These are phyloP conservation scores for Anhinga rufa DNA, from an alignment of 2,113 vertebrate genomes.

Conservation along the genomic window DNA sequence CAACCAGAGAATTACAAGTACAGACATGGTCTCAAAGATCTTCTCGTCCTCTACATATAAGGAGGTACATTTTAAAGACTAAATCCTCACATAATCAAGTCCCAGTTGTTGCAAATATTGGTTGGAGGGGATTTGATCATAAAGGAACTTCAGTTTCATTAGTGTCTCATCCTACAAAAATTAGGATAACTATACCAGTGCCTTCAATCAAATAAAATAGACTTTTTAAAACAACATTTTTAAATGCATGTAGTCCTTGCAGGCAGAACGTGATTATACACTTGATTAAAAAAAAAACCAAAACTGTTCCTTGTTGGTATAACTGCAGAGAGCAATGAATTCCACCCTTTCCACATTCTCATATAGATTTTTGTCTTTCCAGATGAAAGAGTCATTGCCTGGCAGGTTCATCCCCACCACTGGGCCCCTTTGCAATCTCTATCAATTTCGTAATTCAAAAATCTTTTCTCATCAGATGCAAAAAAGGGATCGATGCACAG, in stretches of 20 bases:
- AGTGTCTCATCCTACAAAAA: background rate
- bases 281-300: background rate
- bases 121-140: background rate
- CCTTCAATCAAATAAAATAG: background rate
- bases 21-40: background rate
- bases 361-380: background rate
- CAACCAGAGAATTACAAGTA: background rate
- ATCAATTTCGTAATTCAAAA: background rate
- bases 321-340: background rate
- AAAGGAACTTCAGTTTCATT: background rate
- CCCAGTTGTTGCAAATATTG: background rate
- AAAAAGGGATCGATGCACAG: background rate
- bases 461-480: background rate
- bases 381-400: background rate
- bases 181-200: background rate
- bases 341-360: background rate
- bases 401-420: background rate
- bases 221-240: background rate
- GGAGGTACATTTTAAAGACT: background rate
- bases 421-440: background rate
- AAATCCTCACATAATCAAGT: background rate
- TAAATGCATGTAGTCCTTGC: background rate
- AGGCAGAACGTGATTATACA: background rate
- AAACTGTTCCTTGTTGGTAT: background rate
- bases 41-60: background rate